These are phyloP conservation scores for Amblyopsis hoosieri DNA, from an alignment of 2,797 vertebrate species.

Conservation along the genomic window DNA sequence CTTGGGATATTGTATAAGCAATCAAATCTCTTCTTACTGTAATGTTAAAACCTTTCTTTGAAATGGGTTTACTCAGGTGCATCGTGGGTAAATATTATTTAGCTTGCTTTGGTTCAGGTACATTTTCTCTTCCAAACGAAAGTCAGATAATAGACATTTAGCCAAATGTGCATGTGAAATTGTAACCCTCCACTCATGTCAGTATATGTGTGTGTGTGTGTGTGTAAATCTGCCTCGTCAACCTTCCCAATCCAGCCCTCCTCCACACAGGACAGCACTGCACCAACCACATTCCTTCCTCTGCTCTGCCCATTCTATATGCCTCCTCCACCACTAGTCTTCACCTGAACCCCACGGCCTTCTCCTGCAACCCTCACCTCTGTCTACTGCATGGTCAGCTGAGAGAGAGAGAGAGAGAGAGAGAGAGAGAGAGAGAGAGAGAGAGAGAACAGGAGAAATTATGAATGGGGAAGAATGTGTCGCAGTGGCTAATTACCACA, in stretches of 20 bases:
- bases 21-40: no score
- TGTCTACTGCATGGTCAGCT: not conserved
- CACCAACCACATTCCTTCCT: constrained; percentile 15
- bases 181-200: constrained; percentile 37
- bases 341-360: not conserved
- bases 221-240: constrained; percentile 65
- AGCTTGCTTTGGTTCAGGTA: no score
- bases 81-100: no score
- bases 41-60: no score
- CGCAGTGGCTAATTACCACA: constrained; percentile 47
- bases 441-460: constrained; percentile 14
- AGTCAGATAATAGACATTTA: not conserved
- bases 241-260: constrained; percentile 56
- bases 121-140: no score
- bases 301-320: constrained; percentile 22
- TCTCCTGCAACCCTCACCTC: constrained; percentile 11
- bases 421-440: not conserved
- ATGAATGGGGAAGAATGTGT: constrained; percentile 45
- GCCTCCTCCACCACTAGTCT: constrained; percentile 10
- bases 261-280: constrained; percentile 57
- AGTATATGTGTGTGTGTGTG: constrained; percentile 18
- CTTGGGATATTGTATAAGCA: no score
- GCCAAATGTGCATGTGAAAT: constrained; percentile 39
- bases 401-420: not conserved
- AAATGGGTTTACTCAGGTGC: no score